These are phyloP conservation scores for Ageneiosus marmoratus DNA, from an alignment of 2,113 vertebrate species.

Conservation along the genomic window DNA sequence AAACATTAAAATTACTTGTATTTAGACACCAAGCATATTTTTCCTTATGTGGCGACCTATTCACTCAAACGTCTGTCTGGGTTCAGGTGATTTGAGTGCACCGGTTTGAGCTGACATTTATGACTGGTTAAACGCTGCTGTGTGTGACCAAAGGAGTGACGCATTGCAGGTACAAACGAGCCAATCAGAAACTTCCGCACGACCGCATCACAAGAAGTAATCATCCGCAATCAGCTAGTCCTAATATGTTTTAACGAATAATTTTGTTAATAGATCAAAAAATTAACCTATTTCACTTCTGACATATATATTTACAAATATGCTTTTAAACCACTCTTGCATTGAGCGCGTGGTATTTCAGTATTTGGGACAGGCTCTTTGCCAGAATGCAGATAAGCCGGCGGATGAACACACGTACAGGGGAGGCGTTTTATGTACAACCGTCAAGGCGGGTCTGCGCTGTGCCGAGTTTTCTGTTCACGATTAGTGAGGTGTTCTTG, in stretches of 20 bases:
- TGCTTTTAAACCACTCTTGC: neutral
- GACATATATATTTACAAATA: too few relatives aligned
- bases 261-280: constrained; percentile 16
- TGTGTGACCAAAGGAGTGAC: constrained; percentile 81
- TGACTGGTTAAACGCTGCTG: constrained; percentile 58
- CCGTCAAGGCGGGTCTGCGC: constrained; percentile 71
- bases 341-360: neutral
- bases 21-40: neutral
- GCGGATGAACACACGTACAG: constrained; percentile 59
- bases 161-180: constrained; percentile 97
- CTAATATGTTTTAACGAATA: neutral
- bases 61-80: neutral
- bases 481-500: constrained; percentile 47
- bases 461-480: constrained; percentile 71
- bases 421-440: constrained; percentile 83
- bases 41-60: neutral
- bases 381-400: constrained; percentile 42
- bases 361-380: neutral
- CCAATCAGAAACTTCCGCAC: constrained; percentile 82
- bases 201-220: constrained; percentile 36
- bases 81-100: constrained; percentile 47
- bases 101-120: constrained; percentile 29
- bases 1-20: neutral
- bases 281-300: too few relatives aligned
- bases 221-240: constrained; percentile 56